Base-by-base conservation (phyloP, 2,888 invertebrate genomes). In the Mycalesis mineus region DNA sequence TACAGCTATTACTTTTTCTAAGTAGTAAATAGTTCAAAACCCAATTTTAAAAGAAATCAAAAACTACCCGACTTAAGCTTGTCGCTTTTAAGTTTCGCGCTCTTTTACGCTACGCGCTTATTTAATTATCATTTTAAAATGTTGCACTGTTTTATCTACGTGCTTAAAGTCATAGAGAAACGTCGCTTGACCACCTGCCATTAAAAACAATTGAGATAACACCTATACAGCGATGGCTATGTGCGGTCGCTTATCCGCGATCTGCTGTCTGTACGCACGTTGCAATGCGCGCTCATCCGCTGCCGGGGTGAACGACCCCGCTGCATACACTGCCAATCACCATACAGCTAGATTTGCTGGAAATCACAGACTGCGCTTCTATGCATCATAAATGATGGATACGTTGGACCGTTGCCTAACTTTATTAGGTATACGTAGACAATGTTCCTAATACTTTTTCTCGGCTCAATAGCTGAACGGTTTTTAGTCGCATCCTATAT, bases 301-400 rank as follows among this genome's bases (percentile, higher is more conserved):
- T 78, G 75, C 80, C 82, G 84, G 82, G 86, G 83, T 86, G 73
- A 73, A 73, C 67, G 80, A 76, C 80, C 87, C 70, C 60, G 49
- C 56, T 51, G 62, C 63, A 58, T 61, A 57, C 52, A 64, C 73
- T 75, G 69, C 75, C 75, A 73, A 72, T 60, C 55, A 51, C 58
- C 67, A 68, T 68, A 52, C 45, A 56, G 48, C 56, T 62, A 65
- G 56, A 60, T 44, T 49, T 55, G 57, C 66, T 66, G 54, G 60
- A 60, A 53, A 58, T 56, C 51, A 57, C 51, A 45, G 13, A 14
- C 50, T 14, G 7, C 14, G 9, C 47, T 5, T 11, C 14, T 13
- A 11, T 40, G 50, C 50, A 29, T 51, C 40, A 13, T 51, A 40
- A 51, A 51, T 40, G 29, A 15, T 22, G 15, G 40, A 40, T 41